phyloP scores from a whole-genome alignment of 2,797 vertebrate genomes.

The Aplochiton taeniatus region DNA sequence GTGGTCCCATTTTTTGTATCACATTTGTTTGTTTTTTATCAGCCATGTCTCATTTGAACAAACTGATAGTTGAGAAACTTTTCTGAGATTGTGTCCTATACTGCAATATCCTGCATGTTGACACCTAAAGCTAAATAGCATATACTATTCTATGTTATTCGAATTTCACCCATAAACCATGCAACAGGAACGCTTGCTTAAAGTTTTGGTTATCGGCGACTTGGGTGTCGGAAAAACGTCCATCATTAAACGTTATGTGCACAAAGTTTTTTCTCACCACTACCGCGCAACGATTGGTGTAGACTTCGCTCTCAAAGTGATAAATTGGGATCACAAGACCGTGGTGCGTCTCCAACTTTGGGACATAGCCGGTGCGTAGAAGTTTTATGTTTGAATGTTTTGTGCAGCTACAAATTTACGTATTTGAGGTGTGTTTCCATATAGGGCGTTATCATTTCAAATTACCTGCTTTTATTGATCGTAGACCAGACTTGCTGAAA shows the following conservation, averaged over 20 bases:
- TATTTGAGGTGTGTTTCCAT: no score
- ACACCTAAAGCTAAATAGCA: neutral
- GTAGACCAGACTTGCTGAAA: no score
- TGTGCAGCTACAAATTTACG: no score
- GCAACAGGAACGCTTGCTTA: conserved; percentile 78
- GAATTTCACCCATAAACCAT: conserved; percentile 5
- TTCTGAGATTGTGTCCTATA: no score
- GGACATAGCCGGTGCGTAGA: conserved; percentile 79
- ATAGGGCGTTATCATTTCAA: no score
- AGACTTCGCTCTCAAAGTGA: conserved; percentile 79
- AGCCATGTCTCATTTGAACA: no score
- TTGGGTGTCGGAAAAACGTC: conserved; percentile 81
- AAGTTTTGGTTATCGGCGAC: conserved; percentile 79
- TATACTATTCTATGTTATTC: neutral
- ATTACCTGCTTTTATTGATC: no score
- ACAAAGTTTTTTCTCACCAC: conserved; percentile 80
- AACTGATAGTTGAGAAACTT: no score
- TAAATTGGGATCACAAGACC: conserved; percentile 74
- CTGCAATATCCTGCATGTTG: neutral
- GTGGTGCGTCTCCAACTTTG: conserved; percentile 79
- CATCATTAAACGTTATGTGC: conserved; percentile 80
- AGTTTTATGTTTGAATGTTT: neutral
- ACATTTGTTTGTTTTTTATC: no score
- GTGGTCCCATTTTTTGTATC: no score
- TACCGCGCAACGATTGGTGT: conserved; percentile 82